Evolutionary conservation across 2,888 invertebrate species (phyloP), one percentile per base, ranked within the genome.

Genomic region (Aethes cnicana): DNA sequence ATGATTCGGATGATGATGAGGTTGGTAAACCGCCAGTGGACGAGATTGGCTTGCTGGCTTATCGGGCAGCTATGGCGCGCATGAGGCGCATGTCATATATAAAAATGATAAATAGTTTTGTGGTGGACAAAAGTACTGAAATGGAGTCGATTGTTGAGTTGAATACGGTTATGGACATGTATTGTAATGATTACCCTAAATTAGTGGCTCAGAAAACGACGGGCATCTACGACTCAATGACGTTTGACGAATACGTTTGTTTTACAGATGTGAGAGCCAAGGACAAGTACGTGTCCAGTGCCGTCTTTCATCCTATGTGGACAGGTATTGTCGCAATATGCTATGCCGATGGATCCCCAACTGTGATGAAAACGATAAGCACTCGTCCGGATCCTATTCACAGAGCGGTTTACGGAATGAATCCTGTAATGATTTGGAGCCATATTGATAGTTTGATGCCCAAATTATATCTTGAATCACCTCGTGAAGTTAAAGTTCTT

Each of bases 381-480:
- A 61, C 83, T 66, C 78, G 80, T 3, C 70, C 74, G 4, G 91
- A 92, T 64, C 76, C 80, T 1, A 88, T 92, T 14, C 85, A 90
- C 68, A 81, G 91, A 63, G 90, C 92, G 1, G 91, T 92, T 0
- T 91, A 93, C 46, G 92, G 92, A 2, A 74, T 91, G 2, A 93
- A 94, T 73, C 92, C 92, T 0, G 93, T 95, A 1, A 82, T 95
- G 54, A 88, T 95, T 59, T 95, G 95, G 95, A 94, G 94, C 59
- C 93, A 95, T 56, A 87, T 90, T 18, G 95, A 95, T 61, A 92
- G 91, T 47, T 77, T 95, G 2, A 81, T 91, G 17, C 94, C 94
- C 12, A 95, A 94, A 79, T 75, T 95, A 30, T 91, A 92, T 61
- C 88, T 95, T 44, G 92, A 94, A 69, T 85, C 93, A 2, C 91